Base-by-base conservation (phyloP, 2,797 vertebrate genomes). In the Diplodus sargus region DNA sequence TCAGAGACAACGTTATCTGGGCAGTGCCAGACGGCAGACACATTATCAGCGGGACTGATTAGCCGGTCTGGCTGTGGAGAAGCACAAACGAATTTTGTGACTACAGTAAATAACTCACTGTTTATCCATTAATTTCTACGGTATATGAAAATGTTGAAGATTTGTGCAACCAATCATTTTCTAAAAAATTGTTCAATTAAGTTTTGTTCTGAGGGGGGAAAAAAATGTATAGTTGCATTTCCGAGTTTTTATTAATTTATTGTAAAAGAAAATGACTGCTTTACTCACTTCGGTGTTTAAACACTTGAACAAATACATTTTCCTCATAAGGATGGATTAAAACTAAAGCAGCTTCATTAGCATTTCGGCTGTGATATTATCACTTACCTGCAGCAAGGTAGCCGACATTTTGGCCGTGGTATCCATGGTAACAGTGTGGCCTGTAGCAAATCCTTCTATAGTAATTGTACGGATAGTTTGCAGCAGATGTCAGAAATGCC, bases 361-460 rank as follows among this genome's bases (percentile, higher is more conserved):
- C n/a, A 72, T 68, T 63, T 64, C 16, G 8, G 25, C 17, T 73
- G 9, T 59, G 48, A 70, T 72, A 58, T 18, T 0, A 73, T 66
- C 62, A 86, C 95, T 87, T 92, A 99, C 97, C 96, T 95, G 95
- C 81, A 30, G 89, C 89, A 48, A 90, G 65, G 68, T 87, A 84
- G 76, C 81, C 92, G 20, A 25, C 63, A 30, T 90, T 88, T 79
- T 95, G 92, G 10, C 94, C 91, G 0, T 86, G 83, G 68, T 95
- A 71, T 90, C 93, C 73, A 94, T 94, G 90, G 90, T 78, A 87
- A 79, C 97, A 99, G 8, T 91, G 73, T 3, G 91, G 93, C 80
- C 96, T 96, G 78, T 96, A 96, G 90, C 97, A 99, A 89, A 87
- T 94, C 69, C 94, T 95, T 90, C 96, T 95, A 65, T 95, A 90